Conservation (phyloP, 2,888 invertebrate genomes). For the Coelopa pilipes region DNA sequence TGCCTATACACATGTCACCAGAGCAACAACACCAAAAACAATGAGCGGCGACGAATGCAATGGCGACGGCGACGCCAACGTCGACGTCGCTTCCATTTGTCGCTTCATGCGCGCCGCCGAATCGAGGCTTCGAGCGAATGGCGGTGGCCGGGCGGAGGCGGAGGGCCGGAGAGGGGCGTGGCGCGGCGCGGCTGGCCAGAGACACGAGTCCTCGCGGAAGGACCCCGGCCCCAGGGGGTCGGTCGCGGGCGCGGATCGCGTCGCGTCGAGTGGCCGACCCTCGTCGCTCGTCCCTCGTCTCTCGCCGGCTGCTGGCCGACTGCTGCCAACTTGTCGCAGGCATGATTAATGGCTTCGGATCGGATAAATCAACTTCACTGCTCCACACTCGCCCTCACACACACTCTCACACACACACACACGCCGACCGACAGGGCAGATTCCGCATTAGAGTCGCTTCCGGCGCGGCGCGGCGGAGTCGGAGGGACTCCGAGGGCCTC, state of each 20-base stretch:
- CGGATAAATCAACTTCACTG: slow-evolving; percentile 62
- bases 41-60: background rate
- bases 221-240: no score
- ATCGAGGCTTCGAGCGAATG: slow-evolving; percentile 31
- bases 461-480: background rate
- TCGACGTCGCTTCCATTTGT: slow-evolving; percentile 28
- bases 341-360: slow-evolving; percentile 61
- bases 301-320: slow-evolving; percentile 57
- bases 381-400: slow-evolving; percentile 47
- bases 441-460: slow-evolving; percentile 4
- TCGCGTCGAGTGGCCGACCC: background rate
- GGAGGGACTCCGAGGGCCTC: slow-evolving; percentile 4
- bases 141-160: slow-evolving; percentile 18
- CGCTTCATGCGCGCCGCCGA: slow-evolving; percentile 31
- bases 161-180: background rate
- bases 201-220: background rate
- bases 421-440: background rate
- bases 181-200: background rate
- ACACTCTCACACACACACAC: slow-evolving; percentile 16
- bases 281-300: background rate
- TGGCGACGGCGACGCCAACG: background rate
- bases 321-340: slow-evolving; percentile 60
- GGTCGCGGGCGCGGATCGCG: no score
- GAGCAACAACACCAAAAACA: slow-evolving; percentile 5
- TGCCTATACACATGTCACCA: background rate